These are phyloP conservation scores for Drosophila micromelanica DNA, from an alignment of 1,140 invertebrate genomes.

Conservation along the genomic window DNA sequence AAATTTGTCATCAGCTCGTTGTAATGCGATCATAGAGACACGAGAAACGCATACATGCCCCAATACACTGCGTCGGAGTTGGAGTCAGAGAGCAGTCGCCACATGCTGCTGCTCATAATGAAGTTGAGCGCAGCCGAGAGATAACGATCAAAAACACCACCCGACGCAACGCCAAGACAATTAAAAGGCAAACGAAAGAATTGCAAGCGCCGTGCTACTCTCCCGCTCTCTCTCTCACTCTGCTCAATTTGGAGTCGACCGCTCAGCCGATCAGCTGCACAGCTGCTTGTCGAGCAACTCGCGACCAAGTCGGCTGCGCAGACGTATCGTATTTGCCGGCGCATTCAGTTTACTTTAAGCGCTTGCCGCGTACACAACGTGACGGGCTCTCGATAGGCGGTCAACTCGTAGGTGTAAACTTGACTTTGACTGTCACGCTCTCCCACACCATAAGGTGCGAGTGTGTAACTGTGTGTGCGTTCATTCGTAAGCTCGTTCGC, in stretches of 20 bases:
- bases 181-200: constrained; percentile 58
- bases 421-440: constrained; percentile 52
- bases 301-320: constrained; percentile 32
- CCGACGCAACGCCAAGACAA: constrained; percentile 65
- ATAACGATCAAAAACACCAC: constrained; percentile 51
- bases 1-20: constrained; percentile 77
- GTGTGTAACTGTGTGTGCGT: constrained; percentile 28
- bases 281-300: constrained; percentile 56
- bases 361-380: constrained; percentile 64
- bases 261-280: constrained; percentile 8
- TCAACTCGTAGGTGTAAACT: constrained; percentile 39
- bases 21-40: constrained; percentile 52
- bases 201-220: constrained; percentile 47
- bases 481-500: constrained; percentile 12
- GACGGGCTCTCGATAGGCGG: constrained; percentile 1
- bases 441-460: constrained; percentile 24
- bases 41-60: constrained; percentile 7
- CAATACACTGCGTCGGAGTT: neutral
- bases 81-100: constrained; percentile 32
- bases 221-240: constrained; percentile 5
- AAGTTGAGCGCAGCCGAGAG: constrained; percentile 56
- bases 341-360: constrained; percentile 65
- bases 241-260: constrained; percentile 1
- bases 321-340: constrained; percentile 45
- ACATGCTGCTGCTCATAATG: constrained; percentile 69